Base-by-base conservation (phyloP, 2,113 vertebrate species). In the Meleagris gallopavo region DNA sequence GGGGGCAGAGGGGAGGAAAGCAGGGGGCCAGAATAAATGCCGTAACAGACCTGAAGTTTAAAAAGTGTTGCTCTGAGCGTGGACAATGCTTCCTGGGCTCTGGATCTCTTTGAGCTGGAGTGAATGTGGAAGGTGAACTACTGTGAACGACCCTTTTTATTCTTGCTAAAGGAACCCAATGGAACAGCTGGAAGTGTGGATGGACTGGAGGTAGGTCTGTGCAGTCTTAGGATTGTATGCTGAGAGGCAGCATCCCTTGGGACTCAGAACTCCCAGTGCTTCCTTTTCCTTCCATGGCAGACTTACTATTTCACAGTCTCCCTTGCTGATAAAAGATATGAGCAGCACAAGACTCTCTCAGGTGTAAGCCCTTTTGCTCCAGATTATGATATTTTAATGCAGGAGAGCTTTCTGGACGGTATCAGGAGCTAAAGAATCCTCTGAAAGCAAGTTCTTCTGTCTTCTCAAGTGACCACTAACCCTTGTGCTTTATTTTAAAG, bases 21-120 rank as follows among this genome's bases (percentile, higher is more conserved):
- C 74, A 90, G 41, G 67, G 60, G 79, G 81, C 71, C 85, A 87
- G 55, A 85, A 88, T 62, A 93, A 96, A 96, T 89, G 95, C 90
- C 80, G 75, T 61, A 86, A 81, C 72, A 75, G 87, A 55, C 52
- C 78, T 64, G 84, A 57, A 84, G 81, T 34, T 38, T 52, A 41
- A 40, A 18, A n/a, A 83, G 86, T 19, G 74, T 77, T 76, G 11
- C 17, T 93, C 19, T 12, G 7, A 65, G 64, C 34, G 4, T 19
- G 67, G 78, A 69, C 61, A 24, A 89, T 15, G 7, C 32, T 75
- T 36, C 20, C 85, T 57, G 61, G 24, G 48, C 85, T 93, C 79
- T 91, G 87, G 41, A 50, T 70, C 54, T 21, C 41, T 9, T 4
- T 70, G 78, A 87, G 70, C 67, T 58, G 81, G 48, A 83, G 72